These are phyloP conservation scores for Halocaridina rubra DNA, from an alignment of 2,888 invertebrate species.

Conservation along the genomic window DNA sequence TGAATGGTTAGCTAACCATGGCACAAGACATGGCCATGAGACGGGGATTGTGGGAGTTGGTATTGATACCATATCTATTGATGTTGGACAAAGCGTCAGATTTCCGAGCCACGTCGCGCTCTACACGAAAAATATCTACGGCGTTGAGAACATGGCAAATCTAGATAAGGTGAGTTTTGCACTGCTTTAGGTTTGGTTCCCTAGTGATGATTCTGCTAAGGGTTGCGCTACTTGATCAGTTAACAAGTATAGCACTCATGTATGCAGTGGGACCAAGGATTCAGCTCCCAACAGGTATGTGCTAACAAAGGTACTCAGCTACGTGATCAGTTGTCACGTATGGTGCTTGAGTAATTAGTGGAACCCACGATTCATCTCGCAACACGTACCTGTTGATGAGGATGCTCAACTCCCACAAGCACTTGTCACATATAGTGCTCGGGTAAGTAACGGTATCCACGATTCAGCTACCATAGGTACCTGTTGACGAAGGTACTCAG, in stretches of 20 bases:
- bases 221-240: neutral
- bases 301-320: no score
- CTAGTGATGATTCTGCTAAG: neutral
- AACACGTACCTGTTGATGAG: no score
- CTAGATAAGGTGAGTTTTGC: conserved; percentile 6
- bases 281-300: no score
- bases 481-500: no score
- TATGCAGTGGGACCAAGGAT: no score
- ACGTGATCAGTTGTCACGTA: no score
- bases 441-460: no score
- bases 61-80: conserved; percentile 53
- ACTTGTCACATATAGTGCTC: no score
- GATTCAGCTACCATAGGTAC: no score
- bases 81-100: conserved; percentile 38
- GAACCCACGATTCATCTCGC: no score
- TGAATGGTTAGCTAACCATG: conserved; percentile 45
- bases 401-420: no score
- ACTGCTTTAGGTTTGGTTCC: neutral
- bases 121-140: conserved; percentile 42
- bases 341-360: no score
- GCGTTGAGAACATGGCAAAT: conserved; percentile 58
- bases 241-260: neutral
- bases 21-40: neutral
- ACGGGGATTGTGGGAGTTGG: conserved; percentile 56
- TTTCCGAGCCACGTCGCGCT: conserved; percentile 41